A percentile compares a stretch with the other conserved stretches of the same genome.
phyloP scores from a whole-genome alignment of 2,113 vertebrate genomes.

The Copsychus sechellarum region DNA sequence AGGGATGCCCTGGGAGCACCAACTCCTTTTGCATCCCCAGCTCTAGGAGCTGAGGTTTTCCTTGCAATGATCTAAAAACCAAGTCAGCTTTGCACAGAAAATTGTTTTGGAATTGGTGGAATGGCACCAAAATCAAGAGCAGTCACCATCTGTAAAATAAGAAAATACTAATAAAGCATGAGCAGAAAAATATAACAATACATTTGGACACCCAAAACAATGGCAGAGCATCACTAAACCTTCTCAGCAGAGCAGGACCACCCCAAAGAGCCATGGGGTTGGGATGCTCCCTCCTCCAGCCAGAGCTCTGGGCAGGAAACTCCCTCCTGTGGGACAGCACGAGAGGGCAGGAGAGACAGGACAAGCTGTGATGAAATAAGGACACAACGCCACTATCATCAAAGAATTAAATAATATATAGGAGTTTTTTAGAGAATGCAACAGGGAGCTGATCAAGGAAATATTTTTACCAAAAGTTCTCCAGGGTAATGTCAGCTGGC shows the following conservation, averaged over 20 bases:
- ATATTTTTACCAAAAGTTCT: not conserved
- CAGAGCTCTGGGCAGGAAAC: not conserved
- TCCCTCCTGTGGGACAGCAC: not conserved
- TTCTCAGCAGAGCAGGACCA: not conserved
- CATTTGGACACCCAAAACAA: not conserved
- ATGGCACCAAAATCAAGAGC: not conserved
- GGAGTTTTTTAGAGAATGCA: not conserved
- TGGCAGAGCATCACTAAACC: fast-evolving
- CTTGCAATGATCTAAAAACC: not conserved
- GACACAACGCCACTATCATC: fast-evolving
- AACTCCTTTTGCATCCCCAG: not conserved
- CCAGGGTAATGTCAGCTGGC: not conserved
- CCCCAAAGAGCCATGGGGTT: fast-evolving
- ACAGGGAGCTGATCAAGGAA: not conserved
- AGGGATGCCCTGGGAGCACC: not conserved
- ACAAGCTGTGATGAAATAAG: not conserved
- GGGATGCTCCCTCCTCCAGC: not conserved
- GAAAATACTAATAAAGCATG: not conserved
- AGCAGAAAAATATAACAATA: not conserved
- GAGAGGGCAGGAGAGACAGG: not conserved
- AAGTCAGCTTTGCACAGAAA: not conserved
- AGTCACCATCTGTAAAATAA: not conserved
- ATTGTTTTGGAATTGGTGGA: not conserved
- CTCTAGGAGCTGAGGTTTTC: not conserved
- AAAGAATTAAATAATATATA: not conserved